A percentile compares a stretch with the other conserved stretches of the same genome.
Conservation (phyloP, 1,140 invertebrate genomes). For the Drosophila arizonae region DNA sequence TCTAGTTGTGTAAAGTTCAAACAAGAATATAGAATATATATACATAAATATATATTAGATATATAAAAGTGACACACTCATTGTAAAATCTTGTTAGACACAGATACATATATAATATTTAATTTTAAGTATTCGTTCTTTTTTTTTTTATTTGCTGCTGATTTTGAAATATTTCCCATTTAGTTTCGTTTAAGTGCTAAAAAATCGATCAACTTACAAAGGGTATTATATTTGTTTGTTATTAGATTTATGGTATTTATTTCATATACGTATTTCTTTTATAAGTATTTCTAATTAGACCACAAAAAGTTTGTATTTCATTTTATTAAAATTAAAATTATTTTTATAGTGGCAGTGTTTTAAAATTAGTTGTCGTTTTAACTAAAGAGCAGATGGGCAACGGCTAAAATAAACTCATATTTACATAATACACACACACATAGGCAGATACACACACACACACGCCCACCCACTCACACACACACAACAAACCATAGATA, state of each 20-base stretch:
- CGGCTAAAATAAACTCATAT: constrained; percentile 44
- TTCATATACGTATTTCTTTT: constrained; percentile 32
- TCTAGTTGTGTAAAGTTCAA: constrained; percentile 29
- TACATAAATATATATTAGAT: constrained; percentile 61
- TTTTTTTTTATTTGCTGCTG: constrained; percentile 21
- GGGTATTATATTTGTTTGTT: constrained; percentile 37
- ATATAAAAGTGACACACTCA: constrained; percentile 80
- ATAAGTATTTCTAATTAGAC: constrained; percentile 38
- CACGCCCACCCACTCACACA: constrained; percentile 27
- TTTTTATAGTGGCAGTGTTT: constrained; percentile 38
- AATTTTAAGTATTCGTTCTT: constrained; percentile 18
- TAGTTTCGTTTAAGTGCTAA: constrained; percentile 23
- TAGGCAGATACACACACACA: constrained; percentile 32
- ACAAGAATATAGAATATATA: background rate
- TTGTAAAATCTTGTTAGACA: constrained; percentile 80
- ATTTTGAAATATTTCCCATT: constrained; percentile 33
- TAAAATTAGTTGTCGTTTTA: constrained; percentile 16
- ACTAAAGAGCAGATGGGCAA: constrained; percentile 7
- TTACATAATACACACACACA: constrained; percentile 53
- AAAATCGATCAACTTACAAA: constrained; percentile 33
- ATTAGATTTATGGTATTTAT: constrained; percentile 44
- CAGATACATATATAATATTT: constrained; percentile 52
- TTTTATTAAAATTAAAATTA: constrained; percentile 32
- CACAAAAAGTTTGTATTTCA: constrained; percentile 41
- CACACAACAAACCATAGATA: constrained; percentile 12